Evolutionary conservation across 2,113 vertebrate species (phyloP).

Genomic region (Girardinichthys multiradiatus): DNA sequence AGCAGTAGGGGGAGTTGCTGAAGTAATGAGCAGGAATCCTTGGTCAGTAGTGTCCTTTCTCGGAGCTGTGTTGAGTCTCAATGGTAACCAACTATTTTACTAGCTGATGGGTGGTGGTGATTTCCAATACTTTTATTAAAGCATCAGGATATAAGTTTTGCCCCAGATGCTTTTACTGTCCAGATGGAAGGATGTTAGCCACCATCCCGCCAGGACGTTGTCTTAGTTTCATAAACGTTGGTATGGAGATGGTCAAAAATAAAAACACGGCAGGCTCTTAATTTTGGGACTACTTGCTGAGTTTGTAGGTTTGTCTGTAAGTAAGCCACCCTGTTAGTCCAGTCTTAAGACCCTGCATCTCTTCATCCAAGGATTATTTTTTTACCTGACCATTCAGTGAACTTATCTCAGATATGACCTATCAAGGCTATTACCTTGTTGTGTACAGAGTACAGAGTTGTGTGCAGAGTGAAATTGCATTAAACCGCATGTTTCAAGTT

Average conservation of each 20-base stretch:
- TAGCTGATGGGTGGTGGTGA: too few relatives aligned
- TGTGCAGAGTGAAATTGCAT: background rate
- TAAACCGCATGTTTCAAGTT: background rate
- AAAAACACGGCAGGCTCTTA: background rate
- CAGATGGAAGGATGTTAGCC: too few relatives aligned
- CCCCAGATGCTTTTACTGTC: too few relatives aligned
- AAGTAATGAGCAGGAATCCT: background rate
- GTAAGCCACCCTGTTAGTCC: background rate
- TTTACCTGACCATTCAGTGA: constrained; percentile 3
- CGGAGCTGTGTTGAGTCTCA: too few relatives aligned
- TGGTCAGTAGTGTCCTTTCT: too few relatives aligned
- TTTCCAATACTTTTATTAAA: too few relatives aligned
- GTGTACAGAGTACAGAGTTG: too few relatives aligned
- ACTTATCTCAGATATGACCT: constrained; percentile 2
- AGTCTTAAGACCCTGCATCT: background rate
- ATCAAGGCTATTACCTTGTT: constrained; percentile 6
- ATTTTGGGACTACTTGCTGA: background rate
- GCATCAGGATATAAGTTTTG: too few relatives aligned
- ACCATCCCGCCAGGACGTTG: too few relatives aligned
- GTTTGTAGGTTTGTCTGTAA: background rate
- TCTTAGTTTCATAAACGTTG: too few relatives aligned
- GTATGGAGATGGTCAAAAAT: too few relatives aligned
- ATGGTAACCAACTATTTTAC: too few relatives aligned
- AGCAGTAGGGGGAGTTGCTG: background rate
- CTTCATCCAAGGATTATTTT: constrained; percentile 21